These are phyloP conservation scores for Lates japonicus DNA, from an alignment of 2,797 vertebrate species.

Conservation along the genomic window DNA sequence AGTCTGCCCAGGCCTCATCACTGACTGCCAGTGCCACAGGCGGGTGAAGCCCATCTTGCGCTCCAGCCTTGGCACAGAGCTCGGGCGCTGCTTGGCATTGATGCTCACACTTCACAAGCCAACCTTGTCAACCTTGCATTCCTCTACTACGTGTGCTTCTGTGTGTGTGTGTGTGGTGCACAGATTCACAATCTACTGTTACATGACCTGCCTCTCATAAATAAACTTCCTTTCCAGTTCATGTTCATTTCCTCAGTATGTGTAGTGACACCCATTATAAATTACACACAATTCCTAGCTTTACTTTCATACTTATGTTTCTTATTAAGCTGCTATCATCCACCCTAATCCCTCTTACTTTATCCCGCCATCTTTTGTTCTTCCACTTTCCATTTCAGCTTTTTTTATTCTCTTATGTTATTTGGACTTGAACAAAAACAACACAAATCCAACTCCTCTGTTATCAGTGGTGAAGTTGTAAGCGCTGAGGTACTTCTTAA, in stretches of 20 bases:
- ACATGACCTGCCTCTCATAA: slow-evolving; percentile 36
- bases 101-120: slow-evolving; percentile 52
- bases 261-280: slow-evolving; percentile 14
- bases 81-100: slow-evolving; percentile 62
- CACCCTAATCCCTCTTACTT: not conserved
- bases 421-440: slow-evolving; percentile 8
- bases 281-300: slow-evolving; percentile 1
- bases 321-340: slow-evolving; percentile 7
- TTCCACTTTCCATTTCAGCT: not conserved
- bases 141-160: slow-evolving; percentile 42
- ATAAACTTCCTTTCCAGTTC: slow-evolving; percentile 33
- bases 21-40: slow-evolving; percentile 54
- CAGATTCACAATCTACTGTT: slow-evolving; percentile 16
- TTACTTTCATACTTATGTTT: slow-evolving; percentile 18
- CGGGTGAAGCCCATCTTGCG: slow-evolving; percentile 67
- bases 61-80: slow-evolving; percentile 69
- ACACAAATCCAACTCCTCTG: slow-evolving; percentile 16
- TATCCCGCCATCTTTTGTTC: slow-evolving; percentile 1
- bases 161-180: slow-evolving; percentile 15
- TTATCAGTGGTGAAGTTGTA: slow-evolving; percentile 16
- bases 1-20: slow-evolving; percentile 42
- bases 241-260: slow-evolving; percentile 22
- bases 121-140: slow-evolving; percentile 64
- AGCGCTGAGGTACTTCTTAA: slow-evolving; percentile 41
- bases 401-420: not conserved